These are phyloP conservation scores for Drosophila gaucha DNA, from an alignment of 2,888 invertebrate species.

Conservation along the genomic window DNA sequence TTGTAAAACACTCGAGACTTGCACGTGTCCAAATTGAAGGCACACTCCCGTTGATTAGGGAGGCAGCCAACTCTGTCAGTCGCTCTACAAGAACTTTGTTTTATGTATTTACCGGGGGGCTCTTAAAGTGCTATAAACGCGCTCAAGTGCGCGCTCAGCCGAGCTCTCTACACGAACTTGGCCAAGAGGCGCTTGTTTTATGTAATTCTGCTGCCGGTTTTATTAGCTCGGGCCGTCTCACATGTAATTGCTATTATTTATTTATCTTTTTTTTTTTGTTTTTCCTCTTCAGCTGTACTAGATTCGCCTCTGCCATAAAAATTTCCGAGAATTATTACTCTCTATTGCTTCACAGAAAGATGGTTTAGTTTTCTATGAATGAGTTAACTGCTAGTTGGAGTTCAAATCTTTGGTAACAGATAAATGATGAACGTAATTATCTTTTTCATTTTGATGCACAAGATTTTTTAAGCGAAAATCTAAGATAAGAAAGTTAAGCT, in stretches of 20 bases:
- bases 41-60: slow-evolving; percentile 46
- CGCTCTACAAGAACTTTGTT: slow-evolving; percentile 35
- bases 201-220: slow-evolving; percentile 42
- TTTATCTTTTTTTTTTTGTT: slow-evolving; percentile 41
- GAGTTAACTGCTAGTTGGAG: slow-evolving; percentile 33
- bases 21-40: slow-evolving; percentile 76
- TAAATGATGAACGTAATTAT: slow-evolving; percentile 28
- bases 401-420: slow-evolving; percentile 52
- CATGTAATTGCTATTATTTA: slow-evolving; percentile 74
- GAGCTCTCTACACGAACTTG: slow-evolving; percentile 17
- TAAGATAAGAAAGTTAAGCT: neutral
- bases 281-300: slow-evolving; percentile 10
- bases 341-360: slow-evolving; percentile 38
- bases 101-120: slow-evolving; percentile 51
- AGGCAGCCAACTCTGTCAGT: slow-evolving; percentile 1
- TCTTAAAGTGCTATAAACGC: slow-evolving; percentile 74
- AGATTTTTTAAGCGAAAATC: neutral
- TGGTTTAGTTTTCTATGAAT: slow-evolving; percentile 55
- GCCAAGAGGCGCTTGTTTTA: slow-evolving; percentile 44
- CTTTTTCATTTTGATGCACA: neutral
- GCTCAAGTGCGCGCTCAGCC: slow-evolving; percentile 42
- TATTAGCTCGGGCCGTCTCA: slow-evolving; percentile 49
- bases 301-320: slow-evolving; percentile 9
- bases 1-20: slow-evolving; percentile 47
- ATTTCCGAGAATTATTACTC: slow-evolving; percentile 60